Percentiles rank a stretch among this genome's conserved stretches.
Conservation (phyloP, 2,888 invertebrate genomes). For the Nematopogon swammerdamellus region DNA sequence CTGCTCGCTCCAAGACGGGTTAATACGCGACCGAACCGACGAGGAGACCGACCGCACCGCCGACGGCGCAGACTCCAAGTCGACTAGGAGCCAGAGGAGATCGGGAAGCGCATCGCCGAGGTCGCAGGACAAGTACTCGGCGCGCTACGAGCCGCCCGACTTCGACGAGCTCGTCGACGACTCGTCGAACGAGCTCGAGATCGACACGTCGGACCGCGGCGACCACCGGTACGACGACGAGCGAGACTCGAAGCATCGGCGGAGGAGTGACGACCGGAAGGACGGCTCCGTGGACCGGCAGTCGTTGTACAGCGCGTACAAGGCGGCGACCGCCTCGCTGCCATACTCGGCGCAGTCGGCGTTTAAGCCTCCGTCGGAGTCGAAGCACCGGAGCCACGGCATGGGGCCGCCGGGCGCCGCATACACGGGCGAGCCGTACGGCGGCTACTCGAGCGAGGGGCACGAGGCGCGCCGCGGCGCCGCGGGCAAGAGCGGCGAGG, state of each 20-base stretch:
- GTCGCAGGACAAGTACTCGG: conserved; percentile 43
- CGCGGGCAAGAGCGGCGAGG: not conserved
- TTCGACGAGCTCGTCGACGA: conserved; percentile 76
- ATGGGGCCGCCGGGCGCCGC: conserved; percentile 60
- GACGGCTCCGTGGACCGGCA: conserved; percentile 44
- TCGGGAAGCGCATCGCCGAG: conserved; percentile 28
- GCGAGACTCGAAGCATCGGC: conserved; percentile 44
- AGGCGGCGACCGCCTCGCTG: conserved; percentile 50
- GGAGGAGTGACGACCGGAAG: conserved; percentile 47
- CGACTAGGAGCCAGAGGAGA: too few relatives aligned
- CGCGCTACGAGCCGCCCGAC: conserved; percentile 68
- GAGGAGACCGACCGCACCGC: conserved; percentile 25
- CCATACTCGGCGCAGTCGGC: conserved; percentile 77
- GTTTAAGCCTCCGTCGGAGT: conserved; percentile 73
- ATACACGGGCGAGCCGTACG: conserved; percentile 73
- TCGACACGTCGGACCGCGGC: conserved; percentile 71
- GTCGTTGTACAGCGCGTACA: conserved; percentile 53
- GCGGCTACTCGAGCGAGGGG: conserved; percentile 63
- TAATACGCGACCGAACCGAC: conserved; percentile 20
- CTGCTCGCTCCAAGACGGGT: conserved; percentile 63
- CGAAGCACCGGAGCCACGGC: conserved; percentile 50
- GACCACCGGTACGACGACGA: conserved; percentile 64
- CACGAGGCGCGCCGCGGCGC: conserved; percentile 30
- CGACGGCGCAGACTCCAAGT: conserved; percentile 13
- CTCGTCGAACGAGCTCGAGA: conserved; percentile 74